These are phyloP conservation scores for Acromyrmex charruanus DNA, from an alignment of 1,140 invertebrate genomes.

Conservation along the genomic window DNA sequence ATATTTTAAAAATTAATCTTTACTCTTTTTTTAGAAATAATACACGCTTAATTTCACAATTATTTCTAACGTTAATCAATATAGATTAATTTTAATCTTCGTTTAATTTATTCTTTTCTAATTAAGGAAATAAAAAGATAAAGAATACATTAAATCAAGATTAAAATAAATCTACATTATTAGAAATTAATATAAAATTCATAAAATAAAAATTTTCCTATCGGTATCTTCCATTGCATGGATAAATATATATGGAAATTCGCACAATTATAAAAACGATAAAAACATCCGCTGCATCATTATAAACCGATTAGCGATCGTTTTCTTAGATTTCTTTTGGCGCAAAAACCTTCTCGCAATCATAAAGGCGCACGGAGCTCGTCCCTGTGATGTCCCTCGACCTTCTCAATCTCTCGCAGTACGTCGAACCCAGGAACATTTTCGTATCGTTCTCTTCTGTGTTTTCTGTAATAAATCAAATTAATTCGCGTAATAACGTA, in stretches of 20 bases:
- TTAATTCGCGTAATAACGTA: conserved; percentile 73
- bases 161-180: too few relatives aligned
- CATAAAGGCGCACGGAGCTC: background rate
- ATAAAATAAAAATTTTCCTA: background rate
- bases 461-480: conserved; percentile 60
- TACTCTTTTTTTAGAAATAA: background rate
- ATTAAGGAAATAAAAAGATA: too few relatives aligned
- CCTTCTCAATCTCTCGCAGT: conserved; percentile 23
- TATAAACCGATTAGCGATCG: conserved; percentile 54
- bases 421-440: conserved; percentile 43
- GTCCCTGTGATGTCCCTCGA: conserved; percentile 34
- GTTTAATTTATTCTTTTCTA: too few relatives aligned
- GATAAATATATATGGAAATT: background rate
- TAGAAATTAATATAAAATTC: background rate
- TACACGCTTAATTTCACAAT: background rate
- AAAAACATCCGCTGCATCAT: conserved; percentile 29
- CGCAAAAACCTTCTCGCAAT: conserved; percentile 12
- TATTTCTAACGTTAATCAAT: background rate
- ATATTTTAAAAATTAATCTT: background rate
- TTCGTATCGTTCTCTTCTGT: conserved; percentile 52
- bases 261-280: background rate
- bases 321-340: conserved; percentile 1
- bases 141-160: too few relatives aligned
- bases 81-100: too few relatives aligned
- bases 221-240: background rate